Conservation (phyloP, 2,113 vertebrate species). For the Recurvirostra avosetta region DNA sequence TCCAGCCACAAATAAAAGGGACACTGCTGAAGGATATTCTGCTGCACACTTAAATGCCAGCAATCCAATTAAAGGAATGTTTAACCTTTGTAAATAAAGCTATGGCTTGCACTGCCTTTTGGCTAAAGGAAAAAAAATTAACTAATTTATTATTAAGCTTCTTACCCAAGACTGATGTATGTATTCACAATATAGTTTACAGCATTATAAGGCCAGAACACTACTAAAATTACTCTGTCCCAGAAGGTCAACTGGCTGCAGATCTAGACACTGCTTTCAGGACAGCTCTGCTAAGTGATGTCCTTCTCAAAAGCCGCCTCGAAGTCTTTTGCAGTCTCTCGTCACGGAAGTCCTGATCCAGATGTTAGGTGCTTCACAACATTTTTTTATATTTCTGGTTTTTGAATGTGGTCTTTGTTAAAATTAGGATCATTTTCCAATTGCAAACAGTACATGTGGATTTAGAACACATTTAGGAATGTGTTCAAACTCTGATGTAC, state of each 20-base stretch:
- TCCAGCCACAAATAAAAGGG: constrained; percentile 64
- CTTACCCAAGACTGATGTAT: constrained; percentile 14
- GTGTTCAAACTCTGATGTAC: background rate
- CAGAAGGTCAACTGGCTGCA: constrained; percentile 33
- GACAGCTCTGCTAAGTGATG: background rate
- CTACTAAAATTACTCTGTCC: background rate
- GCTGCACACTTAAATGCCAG: constrained; percentile 67
- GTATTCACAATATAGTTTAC: constrained; percentile 12
- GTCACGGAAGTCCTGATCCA: background rate
- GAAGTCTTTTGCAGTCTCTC: background rate
- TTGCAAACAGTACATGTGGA: background rate
- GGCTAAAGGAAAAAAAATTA: constrained; percentile 26
- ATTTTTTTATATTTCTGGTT: background rate
- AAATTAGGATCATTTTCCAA: background rate
- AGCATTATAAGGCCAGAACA: constrained; percentile 17
- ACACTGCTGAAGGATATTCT: constrained; percentile 47
- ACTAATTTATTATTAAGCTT: constrained; percentile 50
- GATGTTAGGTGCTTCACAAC: background rate
- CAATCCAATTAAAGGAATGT: constrained; percentile 72
- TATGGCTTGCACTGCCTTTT: constrained; percentile 34
- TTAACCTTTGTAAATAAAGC: constrained; percentile 78
- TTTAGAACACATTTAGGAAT: background rate
- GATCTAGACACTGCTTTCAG: background rate
- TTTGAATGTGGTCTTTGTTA: background rate
- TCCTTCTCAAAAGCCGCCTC: background rate